Conservation (phyloP, 2,797 vertebrate genomes). For the Streptopelia turtur region DNA sequence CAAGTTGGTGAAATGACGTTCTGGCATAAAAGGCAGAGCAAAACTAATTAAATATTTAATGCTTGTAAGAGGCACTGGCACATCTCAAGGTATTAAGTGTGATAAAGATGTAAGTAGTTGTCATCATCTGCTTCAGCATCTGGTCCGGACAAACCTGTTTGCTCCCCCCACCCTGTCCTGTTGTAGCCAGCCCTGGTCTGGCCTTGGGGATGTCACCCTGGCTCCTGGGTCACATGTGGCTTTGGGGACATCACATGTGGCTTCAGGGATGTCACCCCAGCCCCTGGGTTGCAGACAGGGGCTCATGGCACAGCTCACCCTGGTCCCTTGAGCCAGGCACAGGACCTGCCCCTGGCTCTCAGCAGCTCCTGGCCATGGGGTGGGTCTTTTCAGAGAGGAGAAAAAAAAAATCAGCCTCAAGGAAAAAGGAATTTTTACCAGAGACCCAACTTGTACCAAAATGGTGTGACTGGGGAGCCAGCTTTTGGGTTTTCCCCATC, state of each 20-base stretch:
- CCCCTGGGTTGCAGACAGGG: background rate
- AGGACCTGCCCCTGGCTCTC: background rate
- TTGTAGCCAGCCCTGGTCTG: background rate
- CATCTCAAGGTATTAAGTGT: background rate
- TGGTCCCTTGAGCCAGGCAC: background rate
- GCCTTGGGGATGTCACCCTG: background rate
- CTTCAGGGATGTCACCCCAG: background rate
- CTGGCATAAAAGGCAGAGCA: conserved; percentile 30
- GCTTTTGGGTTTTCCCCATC: background rate
- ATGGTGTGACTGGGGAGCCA: background rate
- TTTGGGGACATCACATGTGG: background rate
- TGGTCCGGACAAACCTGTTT: background rate
- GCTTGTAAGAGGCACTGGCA: background rate
- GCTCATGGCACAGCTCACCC: background rate
- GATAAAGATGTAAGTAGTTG: conserved; percentile 29
- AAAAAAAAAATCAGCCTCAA: background rate
- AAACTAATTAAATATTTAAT: conserved; percentile 59
- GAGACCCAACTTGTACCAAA: background rate
- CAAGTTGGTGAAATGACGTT: conserved; percentile 24
- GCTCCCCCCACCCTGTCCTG: background rate
- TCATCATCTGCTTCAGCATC: background rate
- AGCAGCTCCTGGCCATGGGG: background rate
- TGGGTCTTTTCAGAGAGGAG: accelerated
- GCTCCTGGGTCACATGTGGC: background rate
- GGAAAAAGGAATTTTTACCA: background rate